phyloP scores from a whole-genome alignment of 2,888 invertebrate species.

The Pharmacophagus antenor region DNA sequence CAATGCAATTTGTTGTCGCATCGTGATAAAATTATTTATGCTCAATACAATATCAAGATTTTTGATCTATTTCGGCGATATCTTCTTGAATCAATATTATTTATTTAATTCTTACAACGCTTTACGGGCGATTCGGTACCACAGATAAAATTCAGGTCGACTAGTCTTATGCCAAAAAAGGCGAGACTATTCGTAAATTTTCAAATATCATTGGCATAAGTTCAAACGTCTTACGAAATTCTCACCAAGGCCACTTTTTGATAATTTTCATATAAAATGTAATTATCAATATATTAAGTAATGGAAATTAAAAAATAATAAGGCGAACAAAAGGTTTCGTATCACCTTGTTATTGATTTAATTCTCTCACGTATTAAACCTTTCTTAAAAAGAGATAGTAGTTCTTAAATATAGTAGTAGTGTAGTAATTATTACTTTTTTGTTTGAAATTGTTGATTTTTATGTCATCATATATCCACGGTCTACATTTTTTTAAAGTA shows the following conservation, averaged over 20 bases:
- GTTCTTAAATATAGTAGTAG: too few relatives aligned
- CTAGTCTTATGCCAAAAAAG: constrained; percentile 39
- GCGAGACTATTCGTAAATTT: constrained; percentile 35
- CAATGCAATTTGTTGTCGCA: neutral
- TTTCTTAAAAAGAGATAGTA: too few relatives aligned
- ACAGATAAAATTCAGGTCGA: constrained; percentile 16
- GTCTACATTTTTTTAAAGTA: too few relatives aligned
- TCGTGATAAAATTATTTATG: constrained; percentile 1
- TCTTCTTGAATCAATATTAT: neutral
- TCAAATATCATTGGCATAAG: constrained; percentile 38
- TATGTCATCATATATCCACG: too few relatives aligned
- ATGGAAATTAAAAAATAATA: too few relatives aligned
- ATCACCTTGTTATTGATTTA: too few relatives aligned
- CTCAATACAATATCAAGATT: neutral
- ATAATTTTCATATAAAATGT: neutral
- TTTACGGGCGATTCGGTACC: neutral
- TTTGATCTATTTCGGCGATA: neutral
- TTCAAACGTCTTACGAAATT: constrained; percentile 34
- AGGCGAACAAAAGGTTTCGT: too few relatives aligned
- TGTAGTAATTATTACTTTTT: too few relatives aligned
- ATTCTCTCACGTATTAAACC: too few relatives aligned
- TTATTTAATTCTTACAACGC: neutral
- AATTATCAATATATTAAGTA: neutral
- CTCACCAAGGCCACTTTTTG: neutral
- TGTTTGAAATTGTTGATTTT: too few relatives aligned